Evolutionary conservation across 2,797 vertebrate species (phyloP), one percentile per base, ranked within the genome.

Genomic region (Simalia tracyae): DNA sequence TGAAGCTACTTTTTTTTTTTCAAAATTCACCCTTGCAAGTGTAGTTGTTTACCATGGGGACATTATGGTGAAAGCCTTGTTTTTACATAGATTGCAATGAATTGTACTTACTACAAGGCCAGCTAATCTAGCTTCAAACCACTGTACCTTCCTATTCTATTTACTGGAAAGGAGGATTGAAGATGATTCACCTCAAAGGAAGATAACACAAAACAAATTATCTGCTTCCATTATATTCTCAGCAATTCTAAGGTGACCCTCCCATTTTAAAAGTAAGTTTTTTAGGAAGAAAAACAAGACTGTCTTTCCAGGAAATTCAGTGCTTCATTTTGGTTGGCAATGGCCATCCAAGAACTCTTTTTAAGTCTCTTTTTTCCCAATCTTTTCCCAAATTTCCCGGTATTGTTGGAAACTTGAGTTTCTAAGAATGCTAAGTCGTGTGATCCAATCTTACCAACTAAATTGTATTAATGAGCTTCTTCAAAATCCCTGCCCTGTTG

Each of bases 1-100:
- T 93, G 86, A 95, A 96, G 93, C 64, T 89, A 92, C 89, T 94
- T 92, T 87, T 66, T 36, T 36, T 91, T 91, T 4, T 93, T 92
- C 81, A 17, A 10, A 17, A 84, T 87, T 92, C 84, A 87, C 31
- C 10, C 61, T 66, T 15, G 17, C 84, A 66, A 68, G 31, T 22
- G 22, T 95, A 92, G 64, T 88, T 12, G 81, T 91, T 96, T 91
- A 88, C 89, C 84, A 2, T 56, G 19, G 42, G 64, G 24, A 87
- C 46, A 63, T 57, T 31, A 89, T 4, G 36, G 81, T 92, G 89
- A 90, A 87, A 90, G 63, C 54, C 3, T 81, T 24, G 22, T 42
- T 60, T 42, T 63, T 89, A 85, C 5, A 26, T 24, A 57, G 14
- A 66, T 86, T 68, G 26, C 10, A 89, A 81, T 11, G 36, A 81